Conservation (phyloP, 2,797 vertebrate genomes). For the Synanceia verrucosa region DNA sequence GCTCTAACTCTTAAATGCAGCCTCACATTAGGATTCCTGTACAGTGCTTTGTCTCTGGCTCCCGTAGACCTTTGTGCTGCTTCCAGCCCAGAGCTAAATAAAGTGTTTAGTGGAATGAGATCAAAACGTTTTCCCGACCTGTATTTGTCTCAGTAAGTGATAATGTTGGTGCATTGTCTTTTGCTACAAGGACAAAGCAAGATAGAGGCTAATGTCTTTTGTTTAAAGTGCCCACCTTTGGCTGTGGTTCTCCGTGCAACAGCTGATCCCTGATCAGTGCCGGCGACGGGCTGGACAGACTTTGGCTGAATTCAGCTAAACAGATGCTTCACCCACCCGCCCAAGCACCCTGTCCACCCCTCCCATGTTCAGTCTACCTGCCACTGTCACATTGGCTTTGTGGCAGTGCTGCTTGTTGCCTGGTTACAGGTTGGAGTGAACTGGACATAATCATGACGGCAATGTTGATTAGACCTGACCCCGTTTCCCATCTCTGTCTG, state of each 20-base stretch:
- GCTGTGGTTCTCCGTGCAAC: conserved; percentile 2
- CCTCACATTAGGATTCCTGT: conserved; percentile 4
- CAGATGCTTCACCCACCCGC: conserved; percentile 12
- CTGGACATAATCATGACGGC: conserved; percentile 77
- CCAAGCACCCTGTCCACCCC: conserved; percentile 52
- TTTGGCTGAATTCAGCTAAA: conserved; percentile 33
- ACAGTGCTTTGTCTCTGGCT: conserved; percentile 11
- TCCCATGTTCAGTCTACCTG: conserved; percentile 65
- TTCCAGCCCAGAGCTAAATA: conserved; percentile 19
- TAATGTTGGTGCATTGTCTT: conserved; percentile 23
- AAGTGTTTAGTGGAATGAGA: conserved; percentile 39
- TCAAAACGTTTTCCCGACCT: conserved; percentile 24
- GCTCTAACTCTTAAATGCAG: conserved; percentile 1
- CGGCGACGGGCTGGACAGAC: conserved; percentile 48
- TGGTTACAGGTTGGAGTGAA: conserved; percentile 74
- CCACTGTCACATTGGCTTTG: conserved; percentile 74
- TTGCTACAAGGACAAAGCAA: conserved; percentile 42
- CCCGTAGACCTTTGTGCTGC: background rate
- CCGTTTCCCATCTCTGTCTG: conserved; percentile 65
- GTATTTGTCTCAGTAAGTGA: conserved; percentile 47
- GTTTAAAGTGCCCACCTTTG: conserved; percentile 28
- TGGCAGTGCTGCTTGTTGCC: conserved; percentile 68
- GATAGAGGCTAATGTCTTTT: conserved; percentile 36
- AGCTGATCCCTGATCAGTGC: conserved; percentile 20
- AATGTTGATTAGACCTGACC: conserved; percentile 78